A percentile compares a stretch with the other conserved stretches of the same genome.
These are phyloP conservation scores for Galaxea fascicularis DNA, from an alignment of 92 coral and sea anemone genomes.

Conservation along the genomic window DNA sequence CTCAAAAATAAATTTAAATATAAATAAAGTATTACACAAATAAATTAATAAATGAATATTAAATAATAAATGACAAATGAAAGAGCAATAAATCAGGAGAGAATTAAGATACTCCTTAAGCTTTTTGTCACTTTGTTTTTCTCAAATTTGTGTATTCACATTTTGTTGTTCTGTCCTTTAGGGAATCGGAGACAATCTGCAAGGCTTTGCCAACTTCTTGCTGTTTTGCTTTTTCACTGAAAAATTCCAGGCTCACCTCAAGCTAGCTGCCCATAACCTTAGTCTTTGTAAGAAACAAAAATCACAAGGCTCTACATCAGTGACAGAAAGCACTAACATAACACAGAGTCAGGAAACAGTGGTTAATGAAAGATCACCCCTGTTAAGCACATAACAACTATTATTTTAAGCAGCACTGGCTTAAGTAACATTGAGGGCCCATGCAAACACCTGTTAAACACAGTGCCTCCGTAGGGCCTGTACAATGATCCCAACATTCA, in stretches of 20 bases:
- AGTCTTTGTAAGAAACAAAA: not conserved
- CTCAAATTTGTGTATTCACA: not conserved
- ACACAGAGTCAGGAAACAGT: not conserved
- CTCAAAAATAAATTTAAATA: too few relatives aligned
- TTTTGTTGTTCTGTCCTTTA: constrained; percentile 20
- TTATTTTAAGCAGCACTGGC: too few relatives aligned
- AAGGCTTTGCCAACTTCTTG: constrained; percentile 91
- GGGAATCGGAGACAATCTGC: constrained; percentile 90
- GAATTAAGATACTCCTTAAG: too few relatives aligned
- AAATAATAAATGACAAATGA: too few relatives aligned
- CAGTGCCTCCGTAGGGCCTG: not conserved
- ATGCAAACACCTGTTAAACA: not conserved
- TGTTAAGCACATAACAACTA: not conserved
- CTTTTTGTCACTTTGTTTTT: too few relatives aligned
- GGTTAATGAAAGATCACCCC: not conserved
- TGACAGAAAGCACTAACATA: not conserved
- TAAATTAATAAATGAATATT: too few relatives aligned
- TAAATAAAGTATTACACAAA: not conserved
- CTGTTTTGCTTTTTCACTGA: constrained; percentile 87
- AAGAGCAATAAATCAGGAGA: too few relatives aligned
- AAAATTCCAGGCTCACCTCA: constrained; percentile 66
- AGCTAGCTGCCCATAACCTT: not conserved
- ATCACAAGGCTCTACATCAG: not conserved
- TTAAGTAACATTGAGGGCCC: not conserved
- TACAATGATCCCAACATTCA: too few relatives aligned